phyloP scores from a whole-genome alignment of 2,113 vertebrate genomes.

The Dromas ardeola region DNA sequence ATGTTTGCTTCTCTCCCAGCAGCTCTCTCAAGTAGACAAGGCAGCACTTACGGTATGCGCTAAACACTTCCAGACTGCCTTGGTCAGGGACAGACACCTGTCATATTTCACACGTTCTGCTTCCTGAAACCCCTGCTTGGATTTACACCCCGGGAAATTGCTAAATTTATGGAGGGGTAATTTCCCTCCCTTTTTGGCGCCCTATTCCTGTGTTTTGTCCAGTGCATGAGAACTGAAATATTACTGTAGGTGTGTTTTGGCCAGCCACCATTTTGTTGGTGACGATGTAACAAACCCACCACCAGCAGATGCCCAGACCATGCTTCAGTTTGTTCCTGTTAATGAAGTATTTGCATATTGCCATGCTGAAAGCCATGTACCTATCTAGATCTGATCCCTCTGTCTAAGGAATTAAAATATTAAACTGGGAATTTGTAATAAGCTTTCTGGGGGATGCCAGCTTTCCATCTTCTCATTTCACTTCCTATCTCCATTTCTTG shows the following conservation, averaged over 20 bases:
- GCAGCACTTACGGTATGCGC: background rate
- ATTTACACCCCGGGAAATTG: slow-evolving; percentile 43
- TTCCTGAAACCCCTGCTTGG: slow-evolving; percentile 27
- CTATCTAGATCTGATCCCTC: background rate
- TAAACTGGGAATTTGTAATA: background rate
- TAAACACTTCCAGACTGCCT: slow-evolving; percentile 33
- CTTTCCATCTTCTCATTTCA: background rate
- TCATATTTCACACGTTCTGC: slow-evolving; percentile 35
- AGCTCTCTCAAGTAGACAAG: background rate
- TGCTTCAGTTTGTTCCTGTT: background rate
- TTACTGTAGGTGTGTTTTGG: background rate
- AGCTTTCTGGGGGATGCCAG: background rate
- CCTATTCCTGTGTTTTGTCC: background rate
- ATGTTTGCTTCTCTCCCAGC: background rate
- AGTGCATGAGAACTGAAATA: background rate
- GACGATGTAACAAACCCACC: background rate
- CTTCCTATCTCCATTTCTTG: background rate
- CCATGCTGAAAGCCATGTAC: background rate
- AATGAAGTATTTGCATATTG: background rate
- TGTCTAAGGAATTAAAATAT: background rate
- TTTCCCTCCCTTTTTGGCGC: background rate
- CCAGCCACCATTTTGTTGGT: background rate
- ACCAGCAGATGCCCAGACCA: background rate
- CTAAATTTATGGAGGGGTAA: background rate
- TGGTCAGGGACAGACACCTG: slow-evolving; percentile 22